A percentile compares a stretch with the other conserved stretches of the same genome.
phyloP scores from a whole-genome alignment of 2,797 vertebrate genomes.

The Pitangus sulphuratus region DNA sequence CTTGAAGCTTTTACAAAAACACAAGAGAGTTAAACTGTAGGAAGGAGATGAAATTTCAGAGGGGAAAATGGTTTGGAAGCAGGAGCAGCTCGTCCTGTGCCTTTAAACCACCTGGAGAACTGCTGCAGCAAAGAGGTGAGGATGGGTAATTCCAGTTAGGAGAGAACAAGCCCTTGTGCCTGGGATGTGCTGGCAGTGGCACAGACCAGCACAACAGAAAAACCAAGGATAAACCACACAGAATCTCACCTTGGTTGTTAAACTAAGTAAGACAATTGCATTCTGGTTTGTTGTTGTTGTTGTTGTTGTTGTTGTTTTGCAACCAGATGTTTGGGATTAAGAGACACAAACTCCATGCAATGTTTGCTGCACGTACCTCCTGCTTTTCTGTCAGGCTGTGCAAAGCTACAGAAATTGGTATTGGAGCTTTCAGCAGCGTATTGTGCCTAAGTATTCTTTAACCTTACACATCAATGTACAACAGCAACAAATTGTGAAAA shows the following conservation, averaged over 20 bases:
- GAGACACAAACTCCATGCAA: neutral
- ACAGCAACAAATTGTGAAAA: neutral
- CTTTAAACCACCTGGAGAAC: neutral
- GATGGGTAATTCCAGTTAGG: neutral
- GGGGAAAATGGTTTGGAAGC: neutral
- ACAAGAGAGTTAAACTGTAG: neutral
- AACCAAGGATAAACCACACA: neutral
- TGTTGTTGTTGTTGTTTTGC: neutral
- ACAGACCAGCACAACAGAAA: neutral
- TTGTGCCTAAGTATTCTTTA: neutral
- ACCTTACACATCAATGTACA: neutral
- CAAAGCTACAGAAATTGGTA: neutral
- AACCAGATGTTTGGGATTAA: neutral
- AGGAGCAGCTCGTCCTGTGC: neutral
- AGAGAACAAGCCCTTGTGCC: neutral
- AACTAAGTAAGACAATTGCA: neutral
- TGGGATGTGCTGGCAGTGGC: neutral
- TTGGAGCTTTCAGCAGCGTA: neutral
- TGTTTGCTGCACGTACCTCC: neutral
- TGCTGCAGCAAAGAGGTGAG: neutral
- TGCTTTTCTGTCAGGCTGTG: neutral
- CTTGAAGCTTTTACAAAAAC: neutral
- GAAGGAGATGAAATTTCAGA: neutral
- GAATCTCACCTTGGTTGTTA: neutral
- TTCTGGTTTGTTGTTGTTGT: neutral